Conservation (phyloP, 2,888 invertebrate genomes). For the Timema podura region DNA sequence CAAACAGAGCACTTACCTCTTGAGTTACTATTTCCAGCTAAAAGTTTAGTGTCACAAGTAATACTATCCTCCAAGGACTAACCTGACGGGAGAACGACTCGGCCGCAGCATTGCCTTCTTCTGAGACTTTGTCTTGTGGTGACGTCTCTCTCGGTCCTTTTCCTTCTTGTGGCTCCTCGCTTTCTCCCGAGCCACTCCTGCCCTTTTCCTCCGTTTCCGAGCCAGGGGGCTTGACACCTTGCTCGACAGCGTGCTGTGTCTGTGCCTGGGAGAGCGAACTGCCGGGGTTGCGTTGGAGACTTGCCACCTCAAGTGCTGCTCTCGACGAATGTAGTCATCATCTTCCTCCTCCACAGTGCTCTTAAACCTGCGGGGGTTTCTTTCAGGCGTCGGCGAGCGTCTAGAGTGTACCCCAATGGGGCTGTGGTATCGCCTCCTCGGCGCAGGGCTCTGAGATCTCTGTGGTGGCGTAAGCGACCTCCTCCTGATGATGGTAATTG, state of each 20-base stretch:
- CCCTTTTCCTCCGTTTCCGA: constrained; percentile 31
- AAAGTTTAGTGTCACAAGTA: too few species aligned
- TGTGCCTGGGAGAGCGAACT: constrained; percentile 17
- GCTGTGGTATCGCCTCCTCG: constrained; percentile 12
- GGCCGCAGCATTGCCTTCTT: constrained; percentile 16
- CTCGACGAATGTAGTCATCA: constrained; percentile 11
- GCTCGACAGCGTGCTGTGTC: constrained; percentile 36
- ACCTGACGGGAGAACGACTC: constrained; percentile 21
- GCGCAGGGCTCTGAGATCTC: not conserved
- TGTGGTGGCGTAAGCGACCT: not conserved
- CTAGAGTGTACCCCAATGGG: not conserved
- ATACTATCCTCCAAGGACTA: too few species aligned
- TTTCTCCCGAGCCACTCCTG: constrained; percentile 23
- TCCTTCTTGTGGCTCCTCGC: constrained; percentile 21
- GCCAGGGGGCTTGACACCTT: constrained; percentile 37
- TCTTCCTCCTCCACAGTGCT: not conserved
- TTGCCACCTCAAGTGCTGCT: constrained; percentile 19
- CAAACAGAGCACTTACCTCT: too few species aligned
- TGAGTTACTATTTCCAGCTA: too few species aligned
- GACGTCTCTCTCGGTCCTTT: constrained; percentile 23
- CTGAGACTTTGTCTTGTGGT: constrained; percentile 4
- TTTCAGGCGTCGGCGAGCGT: not conserved
- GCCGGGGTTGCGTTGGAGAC: constrained; percentile 13
- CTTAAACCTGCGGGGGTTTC: not conserved
- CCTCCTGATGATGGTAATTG: not conserved